Conservation (phyloP, 1,140 invertebrate species). For the Panagrolaimus sp. region DNA sequence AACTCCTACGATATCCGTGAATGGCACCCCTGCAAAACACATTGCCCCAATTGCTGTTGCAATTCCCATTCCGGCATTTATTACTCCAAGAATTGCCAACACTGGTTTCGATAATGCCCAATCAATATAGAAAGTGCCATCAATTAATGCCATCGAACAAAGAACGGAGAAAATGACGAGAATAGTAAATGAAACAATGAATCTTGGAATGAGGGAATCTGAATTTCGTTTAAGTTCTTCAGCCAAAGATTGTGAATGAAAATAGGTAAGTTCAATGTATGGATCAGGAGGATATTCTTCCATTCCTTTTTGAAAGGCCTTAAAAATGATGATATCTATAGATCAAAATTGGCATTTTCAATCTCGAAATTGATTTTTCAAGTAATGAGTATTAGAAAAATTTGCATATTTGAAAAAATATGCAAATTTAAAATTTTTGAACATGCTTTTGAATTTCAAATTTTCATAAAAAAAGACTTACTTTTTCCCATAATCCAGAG, state of each 20-base stretch:
- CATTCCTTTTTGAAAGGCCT: constrained; percentile 50
- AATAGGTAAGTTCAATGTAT: constrained; percentile 52
- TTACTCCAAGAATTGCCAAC: constrained; percentile 65
- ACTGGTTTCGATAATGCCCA: constrained; percentile 59
- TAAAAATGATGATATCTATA: constrained; percentile 24
- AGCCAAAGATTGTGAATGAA: constrained; percentile 54
- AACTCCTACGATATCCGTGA: constrained; percentile 59
- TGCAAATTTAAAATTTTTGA: too few relatives aligned
- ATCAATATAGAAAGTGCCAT: constrained; percentile 49
- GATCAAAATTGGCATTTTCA: not conserved
- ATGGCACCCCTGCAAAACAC: constrained; percentile 75
- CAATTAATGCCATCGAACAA: constrained; percentile 52
- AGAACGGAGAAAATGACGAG: constrained; percentile 53
- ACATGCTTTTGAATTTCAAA: too few relatives aligned
- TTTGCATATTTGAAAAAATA: too few relatives aligned
- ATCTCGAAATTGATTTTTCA: too few relatives aligned
- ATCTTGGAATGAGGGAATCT: constrained; percentile 52
- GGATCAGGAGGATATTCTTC: constrained; percentile 45
- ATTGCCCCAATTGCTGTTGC: constrained; percentile 80
- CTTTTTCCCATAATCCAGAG: constrained; percentile 55
- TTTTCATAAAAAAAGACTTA: constrained; percentile 4
- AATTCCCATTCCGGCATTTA: constrained; percentile 83
- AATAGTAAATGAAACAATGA: constrained; percentile 52
- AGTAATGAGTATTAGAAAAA: too few relatives aligned
- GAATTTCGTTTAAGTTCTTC: constrained; percentile 58